Conservation (phyloP, 2,888 invertebrate genomes). For the Plebejus melissa region DNA sequence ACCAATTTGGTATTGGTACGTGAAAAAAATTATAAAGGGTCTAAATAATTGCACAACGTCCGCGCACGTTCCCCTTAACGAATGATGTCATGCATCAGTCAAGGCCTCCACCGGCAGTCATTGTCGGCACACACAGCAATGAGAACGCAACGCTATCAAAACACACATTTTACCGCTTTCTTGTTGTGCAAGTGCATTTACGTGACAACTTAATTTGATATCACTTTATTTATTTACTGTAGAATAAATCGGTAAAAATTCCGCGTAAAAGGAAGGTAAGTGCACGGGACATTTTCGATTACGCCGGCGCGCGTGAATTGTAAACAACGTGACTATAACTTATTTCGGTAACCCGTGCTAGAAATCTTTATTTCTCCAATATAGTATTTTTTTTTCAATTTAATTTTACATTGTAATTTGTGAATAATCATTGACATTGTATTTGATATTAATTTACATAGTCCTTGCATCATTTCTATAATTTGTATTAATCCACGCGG, state of each 20-base stretch:
- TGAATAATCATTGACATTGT: background rate
- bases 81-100: constrained; percentile 63
- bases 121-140: constrained; percentile 59
- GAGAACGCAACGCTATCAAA: constrained; percentile 55
- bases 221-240: constrained; percentile 39
- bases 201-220: constrained; percentile 56
- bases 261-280: constrained; percentile 76
- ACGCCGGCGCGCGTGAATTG: background rate
- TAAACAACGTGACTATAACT: background rate
- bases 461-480: background rate
- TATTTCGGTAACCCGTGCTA: background rate
- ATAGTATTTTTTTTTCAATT: background rate
- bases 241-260: constrained; percentile 59
- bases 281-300: constrained; percentile 36
- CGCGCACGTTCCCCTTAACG: constrained; percentile 42
- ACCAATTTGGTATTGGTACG: constrained; percentile 18
- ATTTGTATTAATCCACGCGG: background rate
- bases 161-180: constrained; percentile 48
- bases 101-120: constrained; percentile 50
- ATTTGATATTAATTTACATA: background rate
- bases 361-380: background rate
- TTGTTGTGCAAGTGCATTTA: constrained; percentile 59
- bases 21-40: constrained; percentile 32
- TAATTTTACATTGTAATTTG: background rate
- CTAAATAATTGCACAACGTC: constrained; percentile 36